Conservation (phyloP, 2,797 vertebrate species). For the Remorina albescens region DNA sequence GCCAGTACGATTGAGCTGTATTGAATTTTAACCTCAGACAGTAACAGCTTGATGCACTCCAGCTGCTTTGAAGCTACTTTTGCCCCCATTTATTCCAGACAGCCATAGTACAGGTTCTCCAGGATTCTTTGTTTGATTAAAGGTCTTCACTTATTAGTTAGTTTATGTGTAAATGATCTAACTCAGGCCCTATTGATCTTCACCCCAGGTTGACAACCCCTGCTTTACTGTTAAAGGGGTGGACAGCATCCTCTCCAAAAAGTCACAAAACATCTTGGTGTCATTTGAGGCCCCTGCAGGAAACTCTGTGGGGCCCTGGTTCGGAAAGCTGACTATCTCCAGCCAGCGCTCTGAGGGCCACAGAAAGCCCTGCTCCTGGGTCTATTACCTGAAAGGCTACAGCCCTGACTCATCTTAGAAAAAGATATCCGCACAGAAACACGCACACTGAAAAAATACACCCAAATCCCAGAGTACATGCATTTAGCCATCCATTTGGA, state of each 20-base stretch:
- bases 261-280: conserved; percentile 79
- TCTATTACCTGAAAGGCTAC: conserved; percentile 88
- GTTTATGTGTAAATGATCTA: not conserved
- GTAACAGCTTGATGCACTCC: conserved; percentile 6
- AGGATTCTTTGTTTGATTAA: not conserved
- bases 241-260: conserved; percentile 82
- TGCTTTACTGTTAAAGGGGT: conserved; percentile 82
- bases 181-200: not conserved
- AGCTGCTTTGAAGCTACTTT: not conserved
- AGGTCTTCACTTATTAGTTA: not conserved
- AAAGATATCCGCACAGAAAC: not conserved
- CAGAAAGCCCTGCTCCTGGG: conserved; percentile 80
- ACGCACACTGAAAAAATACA: conserved; percentile 1
- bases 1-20: conserved; percentile 5
- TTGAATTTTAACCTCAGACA: conserved; percentile 25
- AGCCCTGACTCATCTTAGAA: conserved; percentile 46
- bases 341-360: conserved; percentile 74
- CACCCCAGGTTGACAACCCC: conserved; percentile 83
- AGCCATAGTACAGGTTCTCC: not conserved
- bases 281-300: conserved; percentile 77
- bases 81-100: not conserved
- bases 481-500: not conserved
- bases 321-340: conserved; percentile 84
- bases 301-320: conserved; percentile 65
- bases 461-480: not conserved